Conservation (phyloP, 2,797 vertebrate genomes). For the Moxostoma hubbsi region DNA sequence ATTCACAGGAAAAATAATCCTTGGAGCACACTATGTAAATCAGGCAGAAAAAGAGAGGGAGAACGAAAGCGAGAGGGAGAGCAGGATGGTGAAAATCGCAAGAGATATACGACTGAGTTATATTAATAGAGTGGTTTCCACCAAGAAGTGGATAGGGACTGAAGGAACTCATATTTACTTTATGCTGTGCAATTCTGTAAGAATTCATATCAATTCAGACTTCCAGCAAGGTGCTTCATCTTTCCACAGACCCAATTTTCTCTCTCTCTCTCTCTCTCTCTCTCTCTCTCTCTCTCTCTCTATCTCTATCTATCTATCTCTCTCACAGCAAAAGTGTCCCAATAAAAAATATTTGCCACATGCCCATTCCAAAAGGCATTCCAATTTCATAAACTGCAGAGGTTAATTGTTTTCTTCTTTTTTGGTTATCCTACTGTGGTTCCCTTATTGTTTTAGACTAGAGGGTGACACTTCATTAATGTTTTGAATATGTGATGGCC, state of each 20-base stretch:
- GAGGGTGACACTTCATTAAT: neutral
- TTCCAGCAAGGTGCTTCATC: slow-evolving; percentile 13
- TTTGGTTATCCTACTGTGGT: neutral
- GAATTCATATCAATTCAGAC: slow-evolving; percentile 35
- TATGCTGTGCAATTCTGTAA: slow-evolving; percentile 30
- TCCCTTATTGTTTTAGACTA: neutral
- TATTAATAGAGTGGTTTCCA: slow-evolving; percentile 18
- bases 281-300: neutral
- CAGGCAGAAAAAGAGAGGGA: neutral
- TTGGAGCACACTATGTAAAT: neutral
- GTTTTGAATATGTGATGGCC: slow-evolving; percentile 3
- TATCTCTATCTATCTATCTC: neutral
- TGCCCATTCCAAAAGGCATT: slow-evolving; percentile 8
- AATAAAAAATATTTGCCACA: slow-evolving; percentile 10
- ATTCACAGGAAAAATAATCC: slow-evolving; percentile 28
- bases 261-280: neutral
- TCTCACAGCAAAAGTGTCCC: slow-evolving; percentile 4
- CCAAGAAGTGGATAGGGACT: slow-evolving; percentile 1
- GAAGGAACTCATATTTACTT: slow-evolving; percentile 33
- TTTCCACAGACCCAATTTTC: neutral
- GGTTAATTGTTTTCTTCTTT: slow-evolving; percentile 3
- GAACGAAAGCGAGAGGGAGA: neutral
- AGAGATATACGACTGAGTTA: slow-evolving; percentile 22
- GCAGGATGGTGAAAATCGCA: neutral
- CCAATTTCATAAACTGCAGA: slow-evolving; percentile 10